Conservation (phyloP, 2,113 vertebrate species). For the Gopherus evgoodei region DNA sequence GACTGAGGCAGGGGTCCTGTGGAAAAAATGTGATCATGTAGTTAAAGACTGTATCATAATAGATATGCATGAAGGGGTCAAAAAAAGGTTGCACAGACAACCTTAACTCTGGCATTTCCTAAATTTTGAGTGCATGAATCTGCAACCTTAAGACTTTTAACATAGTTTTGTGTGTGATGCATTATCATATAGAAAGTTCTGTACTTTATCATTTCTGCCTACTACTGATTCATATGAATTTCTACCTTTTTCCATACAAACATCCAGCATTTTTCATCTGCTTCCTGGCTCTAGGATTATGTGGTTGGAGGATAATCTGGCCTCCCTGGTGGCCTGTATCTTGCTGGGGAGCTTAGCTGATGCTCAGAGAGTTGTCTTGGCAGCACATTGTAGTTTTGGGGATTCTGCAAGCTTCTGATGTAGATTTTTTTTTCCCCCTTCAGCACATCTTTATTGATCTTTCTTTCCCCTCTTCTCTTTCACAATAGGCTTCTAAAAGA, state of each 20-base stretch:
- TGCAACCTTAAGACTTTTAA: background rate
- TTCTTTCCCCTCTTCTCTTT: background rate
- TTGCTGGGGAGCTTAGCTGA: slow-evolving; percentile 9
- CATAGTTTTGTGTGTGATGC: background rate
- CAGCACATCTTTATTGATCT: slow-evolving; percentile 39
- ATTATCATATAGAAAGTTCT: background rate
- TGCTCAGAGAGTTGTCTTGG: slow-evolving; percentile 43
- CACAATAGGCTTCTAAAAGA: background rate
- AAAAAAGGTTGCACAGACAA: accelerated
- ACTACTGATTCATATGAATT: background rate
- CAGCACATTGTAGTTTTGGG: slow-evolving; percentile 29
- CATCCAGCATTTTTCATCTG: background rate
- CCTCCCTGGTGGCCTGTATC: slow-evolving; percentile 43
- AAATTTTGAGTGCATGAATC: background rate
- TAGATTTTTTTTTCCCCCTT: slow-evolving; percentile 52
- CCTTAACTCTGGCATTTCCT: background rate
- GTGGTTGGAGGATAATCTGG: slow-evolving; percentile 51
- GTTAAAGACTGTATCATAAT: background rate
- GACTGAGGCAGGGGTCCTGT: background rate
- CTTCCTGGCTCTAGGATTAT: background rate
- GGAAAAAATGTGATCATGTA: background rate
- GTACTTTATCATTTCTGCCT: background rate
- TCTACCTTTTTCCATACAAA: background rate
- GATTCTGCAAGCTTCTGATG: slow-evolving; percentile 54
- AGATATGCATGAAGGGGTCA: background rate